phyloP scores from a whole-genome alignment of 2,888 invertebrate genomes.

The Tanypteryx hageni region DNA sequence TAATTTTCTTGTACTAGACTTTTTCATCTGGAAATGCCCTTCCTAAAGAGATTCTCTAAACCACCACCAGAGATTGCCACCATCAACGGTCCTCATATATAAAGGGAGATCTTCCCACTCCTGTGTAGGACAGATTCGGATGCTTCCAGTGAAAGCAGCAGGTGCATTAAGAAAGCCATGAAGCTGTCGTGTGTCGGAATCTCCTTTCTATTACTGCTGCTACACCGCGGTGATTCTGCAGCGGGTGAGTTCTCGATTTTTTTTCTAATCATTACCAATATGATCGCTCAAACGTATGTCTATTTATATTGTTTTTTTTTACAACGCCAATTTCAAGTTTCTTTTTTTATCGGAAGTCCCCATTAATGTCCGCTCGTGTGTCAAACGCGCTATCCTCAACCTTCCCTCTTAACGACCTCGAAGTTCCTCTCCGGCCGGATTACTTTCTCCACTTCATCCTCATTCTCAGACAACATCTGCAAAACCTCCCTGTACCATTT shows the following conservation, averaged over 20 bases:
- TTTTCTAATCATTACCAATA: not conserved
- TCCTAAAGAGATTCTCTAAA: not conserved
- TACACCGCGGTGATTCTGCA: constrained; percentile 1
- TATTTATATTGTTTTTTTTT: too few relatives aligned
- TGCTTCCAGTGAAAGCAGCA: constrained; percentile 53
- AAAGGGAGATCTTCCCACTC: constrained; percentile 36
- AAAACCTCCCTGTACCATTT: constrained; percentile 23
- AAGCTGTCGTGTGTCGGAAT: not conserved
- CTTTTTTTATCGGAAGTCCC: not conserved
- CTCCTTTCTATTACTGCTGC: constrained; percentile 53
- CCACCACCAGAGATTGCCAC: constrained; percentile 52
- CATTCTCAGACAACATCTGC: constrained; percentile 54
- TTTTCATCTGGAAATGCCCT: not conserved
- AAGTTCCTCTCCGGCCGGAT: not conserved
- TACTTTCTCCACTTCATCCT: constrained; percentile 52
- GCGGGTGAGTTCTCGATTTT: constrained; percentile 24
- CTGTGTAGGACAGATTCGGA: constrained; percentile 19
- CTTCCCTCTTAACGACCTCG: constrained; percentile 41
- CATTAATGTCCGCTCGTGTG: not conserved
- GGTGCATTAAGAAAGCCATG: constrained; percentile 25
- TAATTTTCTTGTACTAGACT: too few relatives aligned
- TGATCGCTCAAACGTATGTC: not conserved
- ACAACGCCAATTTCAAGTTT: too few relatives aligned
- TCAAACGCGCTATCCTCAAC: not conserved
- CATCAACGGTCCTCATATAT: constrained; percentile 5